Base-by-base conservation (phyloP, 2,888 invertebrate species). In the Sminthurinus aureus region DNA sequence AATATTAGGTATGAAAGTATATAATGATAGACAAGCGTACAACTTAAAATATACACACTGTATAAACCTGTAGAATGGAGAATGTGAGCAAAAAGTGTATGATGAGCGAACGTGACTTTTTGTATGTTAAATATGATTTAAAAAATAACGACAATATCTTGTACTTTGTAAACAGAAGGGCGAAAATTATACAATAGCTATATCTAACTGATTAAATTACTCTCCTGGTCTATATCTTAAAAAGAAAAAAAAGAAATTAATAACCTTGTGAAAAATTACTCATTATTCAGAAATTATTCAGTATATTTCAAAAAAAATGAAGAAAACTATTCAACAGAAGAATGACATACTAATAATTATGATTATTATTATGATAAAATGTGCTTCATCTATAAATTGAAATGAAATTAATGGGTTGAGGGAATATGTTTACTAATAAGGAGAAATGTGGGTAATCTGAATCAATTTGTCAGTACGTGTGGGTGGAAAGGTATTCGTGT, bases 401-500 rank as follows among this genome's bases (percentile, higher is more conserved):
- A 15, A 71, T 71, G 71, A 71, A 71, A 71, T 71, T 71, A 71
- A 71, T 26, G 71, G 71, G 24, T 8, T 24, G 71, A 71, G 71
- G 24, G 71, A 71, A 71, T 71, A 38, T 38, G 38, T 6, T 38
- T 38, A 67, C 15, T 67, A 26, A 26, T 71, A 26, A 26, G 67
- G 22, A 22, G 22, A 22, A 26, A 24, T 20, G 67, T 18, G 24
- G 71, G 24, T 71, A 71, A 71, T 71, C 71, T 71, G 71, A 71
- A 71, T 71, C 71, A 71, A 71, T 71, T 26, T 71, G 22, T 24
- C 24, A 12, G 24, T 24, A 24, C 8, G 6, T 58, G 58, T 58
- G 58, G 15, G 18, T 15, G 18, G 13, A 58, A 18, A 24, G 24
- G 20, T 69, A 20, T 22, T 22, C 22, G n/a, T 22, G 22, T 20